Conservation (phyloP, 1,140 invertebrate species). For the Cydia pomonella region DNA sequence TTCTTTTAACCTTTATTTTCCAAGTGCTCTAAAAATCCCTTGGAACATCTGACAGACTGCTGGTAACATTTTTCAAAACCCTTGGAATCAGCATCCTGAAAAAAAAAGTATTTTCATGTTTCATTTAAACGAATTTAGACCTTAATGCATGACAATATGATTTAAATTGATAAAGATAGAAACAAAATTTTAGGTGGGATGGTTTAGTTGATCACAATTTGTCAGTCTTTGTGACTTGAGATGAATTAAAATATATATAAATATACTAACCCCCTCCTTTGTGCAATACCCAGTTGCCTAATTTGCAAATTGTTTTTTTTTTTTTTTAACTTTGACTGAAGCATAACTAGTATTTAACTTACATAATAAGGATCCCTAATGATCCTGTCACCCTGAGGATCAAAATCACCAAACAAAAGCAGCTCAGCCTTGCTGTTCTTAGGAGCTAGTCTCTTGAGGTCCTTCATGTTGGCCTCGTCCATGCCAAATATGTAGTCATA, state of each 20-base stretch:
- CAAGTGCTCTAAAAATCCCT: slow-evolving; percentile 83
- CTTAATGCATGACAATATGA: not conserved
- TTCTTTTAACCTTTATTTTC: slow-evolving; percentile 38
- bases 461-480: slow-evolving; percentile 91
- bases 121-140: too few species aligned
- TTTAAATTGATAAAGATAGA: too few species aligned
- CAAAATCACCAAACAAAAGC: slow-evolving; percentile 89
- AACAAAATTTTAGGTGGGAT: too few species aligned
- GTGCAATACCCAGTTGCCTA: too few species aligned
- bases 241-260: too few species aligned
- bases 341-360: slow-evolving; percentile 46
- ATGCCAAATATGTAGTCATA: slow-evolving; percentile 96
- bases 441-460: slow-evolving; percentile 84
- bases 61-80: slow-evolving; percentile 88
- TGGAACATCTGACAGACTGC: slow-evolving; percentile 85
- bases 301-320: too few species aligned
- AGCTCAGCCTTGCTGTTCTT: slow-evolving; percentile 85
- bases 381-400: slow-evolving; percentile 88
- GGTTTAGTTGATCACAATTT: too few species aligned
- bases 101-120: slow-evolving; percentile 41
- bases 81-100: slow-evolving; percentile 82
- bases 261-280: too few species aligned
- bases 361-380: slow-evolving; percentile 96
- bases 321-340: too few species aligned
- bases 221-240: too few species aligned